Evolutionary conservation across 30 jellyfish, hydroid and myxozoan species (phyloP).

Genomic region (Turritopsis dohrnii): DNA sequence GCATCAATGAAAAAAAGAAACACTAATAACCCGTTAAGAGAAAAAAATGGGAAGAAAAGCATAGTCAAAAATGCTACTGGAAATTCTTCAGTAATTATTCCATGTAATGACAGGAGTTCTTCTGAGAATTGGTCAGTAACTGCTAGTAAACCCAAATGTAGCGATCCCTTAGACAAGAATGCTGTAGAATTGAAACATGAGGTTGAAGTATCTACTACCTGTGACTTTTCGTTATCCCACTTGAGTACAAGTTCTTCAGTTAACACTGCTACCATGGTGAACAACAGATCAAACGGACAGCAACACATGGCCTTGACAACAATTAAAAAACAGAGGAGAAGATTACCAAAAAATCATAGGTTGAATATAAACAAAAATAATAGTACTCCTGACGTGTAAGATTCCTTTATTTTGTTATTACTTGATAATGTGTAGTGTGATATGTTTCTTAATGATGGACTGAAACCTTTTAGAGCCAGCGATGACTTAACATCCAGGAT

Average conservation of each 20-base stretch:
- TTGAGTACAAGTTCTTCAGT: background rate
- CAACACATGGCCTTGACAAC: background rate
- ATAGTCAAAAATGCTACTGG: background rate
- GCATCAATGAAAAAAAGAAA: slow-evolving; percentile 12
- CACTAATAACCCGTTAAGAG: slow-evolving; percentile 5
- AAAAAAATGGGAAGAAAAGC: slow-evolving; percentile 9
- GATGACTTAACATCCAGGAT: background rate
- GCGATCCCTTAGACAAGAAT: background rate
- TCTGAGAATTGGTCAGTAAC: background rate
- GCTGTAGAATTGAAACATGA: background rate
- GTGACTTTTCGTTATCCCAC: background rate
- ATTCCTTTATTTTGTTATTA: too few relatives aligned
- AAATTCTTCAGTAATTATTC: background rate
- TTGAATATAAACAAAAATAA: background rate
- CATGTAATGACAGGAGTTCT: background rate
- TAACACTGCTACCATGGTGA: too few relatives aligned
- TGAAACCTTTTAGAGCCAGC: background rate
- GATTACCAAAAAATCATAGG: background rate
- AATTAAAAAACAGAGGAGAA: background rate
- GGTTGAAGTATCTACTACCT: background rate
- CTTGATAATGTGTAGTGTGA: background rate
- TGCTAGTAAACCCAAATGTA: background rate
- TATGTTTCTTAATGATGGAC: background rate
- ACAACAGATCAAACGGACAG: too few relatives aligned
- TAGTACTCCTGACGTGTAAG: background rate